Evolutionary conservation across 2,113 vertebrate species (phyloP).

Genomic region (Tretioscincus oriximinensis): DNA sequence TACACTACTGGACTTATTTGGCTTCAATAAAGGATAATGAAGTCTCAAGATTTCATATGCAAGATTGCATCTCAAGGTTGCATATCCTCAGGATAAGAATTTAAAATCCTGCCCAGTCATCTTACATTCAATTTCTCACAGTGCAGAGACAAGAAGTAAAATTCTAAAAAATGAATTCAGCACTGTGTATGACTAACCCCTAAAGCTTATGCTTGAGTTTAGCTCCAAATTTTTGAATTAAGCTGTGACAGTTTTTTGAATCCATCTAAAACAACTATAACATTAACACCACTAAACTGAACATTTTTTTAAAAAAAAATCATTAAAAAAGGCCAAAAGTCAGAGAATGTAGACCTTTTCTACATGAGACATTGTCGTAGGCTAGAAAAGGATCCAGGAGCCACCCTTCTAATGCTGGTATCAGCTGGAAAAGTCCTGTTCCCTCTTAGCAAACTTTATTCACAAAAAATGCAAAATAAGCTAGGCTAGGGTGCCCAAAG

Average conservation of each 20-base stretch:
- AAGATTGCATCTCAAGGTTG: not conserved
- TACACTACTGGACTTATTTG: slow-evolving; percentile 3
- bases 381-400: too few relatives aligned
- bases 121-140: slow-evolving; percentile 4
- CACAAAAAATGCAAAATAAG: too few relatives aligned
- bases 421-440: too few relatives aligned
- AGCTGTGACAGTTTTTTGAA: not conserved
- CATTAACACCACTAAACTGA: too few relatives aligned
- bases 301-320: not conserved
- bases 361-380: not conserved
- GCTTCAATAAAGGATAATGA: not conserved
- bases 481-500: too few relatives aligned
- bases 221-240: not conserved
- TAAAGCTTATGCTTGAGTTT: not conserved
- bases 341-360: not conserved
- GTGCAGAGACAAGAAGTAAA: not conserved
- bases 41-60: not conserved
- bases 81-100: not conserved
- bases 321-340: not conserved
- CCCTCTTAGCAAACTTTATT: too few relatives aligned
- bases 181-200: not conserved
- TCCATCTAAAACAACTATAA: not conserved
- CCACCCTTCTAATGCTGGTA: too few relatives aligned
- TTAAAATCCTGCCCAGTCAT: not conserved
- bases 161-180: slow-evolving; percentile 2